These are phyloP conservation scores for Carollia perspicillata DNA, from an alignment of 2,113 vertebrate species.

Conservation along the genomic window DNA sequence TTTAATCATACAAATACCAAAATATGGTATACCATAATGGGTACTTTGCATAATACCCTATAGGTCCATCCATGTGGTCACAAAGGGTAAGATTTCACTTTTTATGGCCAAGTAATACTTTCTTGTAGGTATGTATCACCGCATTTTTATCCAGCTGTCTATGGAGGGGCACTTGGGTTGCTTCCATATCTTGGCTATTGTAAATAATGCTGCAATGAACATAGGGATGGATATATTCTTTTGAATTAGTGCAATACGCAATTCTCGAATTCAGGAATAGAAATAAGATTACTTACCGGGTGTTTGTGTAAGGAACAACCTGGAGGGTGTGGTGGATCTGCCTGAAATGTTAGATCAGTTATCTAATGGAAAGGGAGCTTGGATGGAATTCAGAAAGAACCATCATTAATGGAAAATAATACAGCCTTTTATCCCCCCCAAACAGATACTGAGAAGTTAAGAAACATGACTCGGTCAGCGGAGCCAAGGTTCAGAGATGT, in stretches of 20 bases:
- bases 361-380: neutral
- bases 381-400: neutral
- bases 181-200: neutral
- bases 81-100: neutral
- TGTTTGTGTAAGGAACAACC: neutral
- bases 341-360: neutral
- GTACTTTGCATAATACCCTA: neutral
- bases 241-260: neutral
- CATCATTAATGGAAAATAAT: constrained; percentile 11
- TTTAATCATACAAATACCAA: too few relatives aligned
- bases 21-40: too few relatives aligned
- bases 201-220: neutral
- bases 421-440: neutral
- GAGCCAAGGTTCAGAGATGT: constrained; percentile 79
- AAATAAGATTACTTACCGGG: neutral
- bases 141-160: neutral
- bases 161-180: neutral
- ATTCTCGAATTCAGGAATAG: neutral
- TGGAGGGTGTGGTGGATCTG: neutral
- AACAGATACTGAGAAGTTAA: constrained; percentile 63
- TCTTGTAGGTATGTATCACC: neutral
- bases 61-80: neutral
- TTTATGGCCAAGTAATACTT: neutral
- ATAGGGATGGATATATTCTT: neutral
- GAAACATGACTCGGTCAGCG: constrained; percentile 43